These are phyloP conservation scores for Diadema setosum DNA, from an alignment of 35 echinoderm and acorn worm genomes.

Conservation along the genomic window DNA sequence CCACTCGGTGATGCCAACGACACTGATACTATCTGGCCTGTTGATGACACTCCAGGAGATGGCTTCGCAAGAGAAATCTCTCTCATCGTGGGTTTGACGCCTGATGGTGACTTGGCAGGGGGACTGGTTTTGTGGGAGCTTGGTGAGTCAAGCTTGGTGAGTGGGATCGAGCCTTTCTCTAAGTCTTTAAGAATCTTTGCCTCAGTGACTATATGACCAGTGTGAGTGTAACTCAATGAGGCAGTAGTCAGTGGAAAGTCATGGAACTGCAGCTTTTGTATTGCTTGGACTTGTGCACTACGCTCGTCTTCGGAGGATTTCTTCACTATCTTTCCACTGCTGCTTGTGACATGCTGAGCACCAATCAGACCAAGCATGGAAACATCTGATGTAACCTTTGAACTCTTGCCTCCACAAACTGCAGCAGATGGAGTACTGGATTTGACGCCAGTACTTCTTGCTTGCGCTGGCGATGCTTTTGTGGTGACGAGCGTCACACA, in stretches of 20 bases:
- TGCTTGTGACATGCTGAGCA: slow-evolving; percentile 49
- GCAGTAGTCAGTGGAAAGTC: slow-evolving; percentile 98
- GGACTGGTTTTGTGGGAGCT: neutral
- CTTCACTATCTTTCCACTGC: neutral
- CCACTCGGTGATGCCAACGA: neutral
- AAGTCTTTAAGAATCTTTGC: slow-evolving; percentile 95
- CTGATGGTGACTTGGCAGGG: neutral
- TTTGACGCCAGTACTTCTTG: neutral
- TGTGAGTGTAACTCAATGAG: slow-evolving; percentile 37
- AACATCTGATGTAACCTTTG: slow-evolving; percentile 49
- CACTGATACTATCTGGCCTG: neutral
- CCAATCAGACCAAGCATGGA: slow-evolving; percentile 41
- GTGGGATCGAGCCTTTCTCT: slow-evolving; percentile 42
- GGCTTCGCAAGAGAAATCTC: neutral
- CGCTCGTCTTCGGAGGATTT: neutral
- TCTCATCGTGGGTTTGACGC: neutral
- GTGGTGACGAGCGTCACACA: neutral
- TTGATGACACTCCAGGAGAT: neutral
- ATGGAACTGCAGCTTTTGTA: slow-evolving; percentile 98
- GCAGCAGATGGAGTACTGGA: neutral
- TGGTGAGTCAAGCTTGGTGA: neutral
- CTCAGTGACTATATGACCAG: slow-evolving; percentile 48
- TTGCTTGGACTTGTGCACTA: slow-evolving; percentile 83
- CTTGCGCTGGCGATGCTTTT: neutral
- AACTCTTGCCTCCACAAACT: neutral